Percentiles rank a stretch among this genome's conserved stretches.
These are phyloP conservation scores for Arctia plantaginis DNA, from an alignment of 2,888 invertebrate genomes.

Conservation along the genomic window DNA sequence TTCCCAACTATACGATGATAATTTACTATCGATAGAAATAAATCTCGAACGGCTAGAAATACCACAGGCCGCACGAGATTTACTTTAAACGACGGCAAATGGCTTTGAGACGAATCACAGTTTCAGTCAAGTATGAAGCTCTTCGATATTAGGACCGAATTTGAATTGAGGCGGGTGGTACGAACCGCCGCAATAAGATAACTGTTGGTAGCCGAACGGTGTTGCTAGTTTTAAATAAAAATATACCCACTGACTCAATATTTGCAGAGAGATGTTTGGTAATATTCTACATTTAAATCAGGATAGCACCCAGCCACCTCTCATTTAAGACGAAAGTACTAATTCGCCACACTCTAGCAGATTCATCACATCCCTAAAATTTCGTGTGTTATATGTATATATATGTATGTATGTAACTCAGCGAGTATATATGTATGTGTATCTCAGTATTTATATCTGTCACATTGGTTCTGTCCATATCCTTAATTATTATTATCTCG, in stretches of 20 bases:
- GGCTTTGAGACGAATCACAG: slow-evolving; percentile 12
- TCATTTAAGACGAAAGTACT: too few relatives aligned
- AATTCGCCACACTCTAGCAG: too few relatives aligned
- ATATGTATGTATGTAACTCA: too few relatives aligned
- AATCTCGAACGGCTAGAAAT: slow-evolving; percentile 74
- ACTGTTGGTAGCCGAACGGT: slow-evolving; percentile 48
- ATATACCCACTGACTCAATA: slow-evolving; percentile 6
- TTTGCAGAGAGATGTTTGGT: background rate
- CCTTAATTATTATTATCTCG: too few relatives aligned
- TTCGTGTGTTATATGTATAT: too few relatives aligned
- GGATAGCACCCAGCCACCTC: too few relatives aligned
- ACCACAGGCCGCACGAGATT: slow-evolving; percentile 82
- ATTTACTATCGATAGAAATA: slow-evolving; percentile 67
- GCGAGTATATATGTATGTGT: too few relatives aligned
- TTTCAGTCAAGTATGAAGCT: slow-evolving; percentile 13
- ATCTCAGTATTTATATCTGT: too few relatives aligned
- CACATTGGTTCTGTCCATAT: too few relatives aligned
- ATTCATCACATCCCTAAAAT: too few relatives aligned
- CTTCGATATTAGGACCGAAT: slow-evolving; percentile 19
- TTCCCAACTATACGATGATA: slow-evolving; percentile 13
- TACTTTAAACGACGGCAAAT: slow-evolving; percentile 72
- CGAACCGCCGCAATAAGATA: slow-evolving; percentile 42
- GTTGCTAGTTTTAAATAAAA: slow-evolving; percentile 42
- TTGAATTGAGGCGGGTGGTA: slow-evolving; percentile 39
- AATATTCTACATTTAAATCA: background rate